Percentiles rank a stretch among this genome's conserved stretches.
Evolutionary conservation across 2,888 invertebrate species (phyloP).

Genomic region (Lapara coniferarum): DNA sequence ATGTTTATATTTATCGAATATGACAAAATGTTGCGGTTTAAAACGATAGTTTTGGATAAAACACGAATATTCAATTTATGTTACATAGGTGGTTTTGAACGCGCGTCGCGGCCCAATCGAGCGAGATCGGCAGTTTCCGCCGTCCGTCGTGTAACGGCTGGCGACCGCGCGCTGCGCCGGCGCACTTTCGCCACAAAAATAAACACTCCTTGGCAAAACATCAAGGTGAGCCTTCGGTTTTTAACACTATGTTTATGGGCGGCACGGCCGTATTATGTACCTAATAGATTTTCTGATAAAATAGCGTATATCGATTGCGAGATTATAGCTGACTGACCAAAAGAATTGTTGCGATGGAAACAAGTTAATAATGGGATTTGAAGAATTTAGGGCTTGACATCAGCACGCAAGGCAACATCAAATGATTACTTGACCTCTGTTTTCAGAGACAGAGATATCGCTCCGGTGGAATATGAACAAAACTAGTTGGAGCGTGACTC

Average conservation of each 20-base stretch:
- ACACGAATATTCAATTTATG: conserved; percentile 24
- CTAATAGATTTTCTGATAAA: neutral
- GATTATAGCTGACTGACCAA: too few species aligned
- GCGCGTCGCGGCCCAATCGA: conserved; percentile 59
- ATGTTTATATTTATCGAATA: conserved; percentile 37
- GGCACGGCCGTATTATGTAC: conserved; percentile 39
- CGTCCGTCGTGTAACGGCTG: conserved; percentile 75
- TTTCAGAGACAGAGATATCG: too few species aligned
- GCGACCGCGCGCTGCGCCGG: conserved; percentile 53
- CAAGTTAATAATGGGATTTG: too few species aligned
- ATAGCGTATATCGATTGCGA: too few species aligned
- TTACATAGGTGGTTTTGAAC: conserved; percentile 53
- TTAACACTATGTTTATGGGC: conserved; percentile 75
- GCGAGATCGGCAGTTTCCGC: conserved; percentile 66
- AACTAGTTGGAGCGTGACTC: too few species aligned
- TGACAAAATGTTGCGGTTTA: conserved; percentile 37
- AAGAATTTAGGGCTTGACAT: too few species aligned
- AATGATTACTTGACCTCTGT: too few species aligned
- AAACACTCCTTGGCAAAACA: conserved; percentile 81
- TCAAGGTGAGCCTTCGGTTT: conserved; percentile 79
- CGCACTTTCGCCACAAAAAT: conserved; percentile 81
- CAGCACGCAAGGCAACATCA: too few species aligned
- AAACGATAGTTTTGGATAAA: neutral
- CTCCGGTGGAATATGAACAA: too few species aligned
- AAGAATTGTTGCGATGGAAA: too few species aligned